Conservation (phyloP, 2,888 invertebrate genomes). For the Busseola fusca region DNA sequence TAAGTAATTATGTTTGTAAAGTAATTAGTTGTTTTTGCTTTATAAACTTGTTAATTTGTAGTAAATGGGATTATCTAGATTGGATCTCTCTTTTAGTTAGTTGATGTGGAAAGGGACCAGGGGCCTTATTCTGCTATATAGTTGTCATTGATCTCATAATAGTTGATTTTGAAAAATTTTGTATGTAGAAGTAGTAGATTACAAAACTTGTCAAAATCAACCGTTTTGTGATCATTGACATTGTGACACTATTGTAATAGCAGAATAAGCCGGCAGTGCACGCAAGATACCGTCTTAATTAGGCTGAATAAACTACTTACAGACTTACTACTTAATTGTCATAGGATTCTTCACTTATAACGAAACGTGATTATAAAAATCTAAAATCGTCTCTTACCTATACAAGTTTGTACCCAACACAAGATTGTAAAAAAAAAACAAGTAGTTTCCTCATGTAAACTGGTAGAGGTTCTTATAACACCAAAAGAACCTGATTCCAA, state of each 20-base stretch:
- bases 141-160: too few relatives aligned
- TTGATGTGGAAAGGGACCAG: neutral
- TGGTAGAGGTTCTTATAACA: neutral
- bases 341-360: neutral
- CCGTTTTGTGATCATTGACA: too few relatives aligned
- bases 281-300: neutral
- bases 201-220: too few relatives aligned
- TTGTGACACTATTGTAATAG: too few relatives aligned
- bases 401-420: neutral
- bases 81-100: slow-evolving; percentile 21
- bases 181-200: too few relatives aligned
- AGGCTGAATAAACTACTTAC: neutral
- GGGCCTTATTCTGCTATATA: too few relatives aligned
- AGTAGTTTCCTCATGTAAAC: neutral
- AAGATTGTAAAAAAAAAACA: neutral
- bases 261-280: too few relatives aligned
- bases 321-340: neutral
- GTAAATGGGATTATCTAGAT: slow-evolving; percentile 47
- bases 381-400: neutral
- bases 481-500: slow-evolving; percentile 6
- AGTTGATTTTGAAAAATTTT: too few relatives aligned
- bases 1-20: slow-evolving; percentile 36
- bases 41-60: slow-evolving; percentile 38
- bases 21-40: slow-evolving; percentile 39
- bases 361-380: neutral